Base-by-base conservation (phyloP, 2,888 invertebrate genomes). In the Silvanus unidentatus region DNA sequence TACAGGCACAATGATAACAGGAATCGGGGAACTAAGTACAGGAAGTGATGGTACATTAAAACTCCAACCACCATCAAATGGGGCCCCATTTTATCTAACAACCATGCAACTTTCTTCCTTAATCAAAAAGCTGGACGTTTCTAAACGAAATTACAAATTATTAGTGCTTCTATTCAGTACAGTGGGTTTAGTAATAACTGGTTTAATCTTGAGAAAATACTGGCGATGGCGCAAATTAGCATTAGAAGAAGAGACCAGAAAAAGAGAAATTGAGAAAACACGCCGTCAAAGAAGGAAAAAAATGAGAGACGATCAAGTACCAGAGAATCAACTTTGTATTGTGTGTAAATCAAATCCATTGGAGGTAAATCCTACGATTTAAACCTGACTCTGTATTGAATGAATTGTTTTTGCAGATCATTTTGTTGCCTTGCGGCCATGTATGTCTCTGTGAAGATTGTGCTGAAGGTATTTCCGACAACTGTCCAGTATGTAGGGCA, bases 391-490 rank as follows among this genome's bases (percentile, higher is more conserved):
- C 22, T 35, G n/a, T n/a, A 35, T 11, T 14, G 30, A 32, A 43
- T 32, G n/a, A n/a, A n/a, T n/a, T n/a, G n/a, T n/a, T n/a, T n/a
- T 75, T 75, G 22, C 69, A 84, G 82, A 84, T 91, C 32, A 87
- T 93, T 57, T 71, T 93, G 42, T 70, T 94, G 49, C 89, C 92
- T 0, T 94, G 94, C 69, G 93, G 93, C 0, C 94, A 94, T 68
- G 87, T 93, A 4, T 92, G 92, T 60, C 72, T 93, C 16, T 94
- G 94, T 65, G 88, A 88, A 67, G 88, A 92, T 67, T 94, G 94
- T 66, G 69, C 75, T 1, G 80, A 82, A 50, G 80, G 81, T 62
- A 85, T 93, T 45, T 74, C 72, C 11, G 76, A 79, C 47, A 70
- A 70, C 40, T 94, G 94, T 62, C 94, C 94, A 0, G 79, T 93